Evolutionary conservation across 1,140 invertebrate genomes (phyloP).

Genomic region (Zophobas atratus): DNA sequence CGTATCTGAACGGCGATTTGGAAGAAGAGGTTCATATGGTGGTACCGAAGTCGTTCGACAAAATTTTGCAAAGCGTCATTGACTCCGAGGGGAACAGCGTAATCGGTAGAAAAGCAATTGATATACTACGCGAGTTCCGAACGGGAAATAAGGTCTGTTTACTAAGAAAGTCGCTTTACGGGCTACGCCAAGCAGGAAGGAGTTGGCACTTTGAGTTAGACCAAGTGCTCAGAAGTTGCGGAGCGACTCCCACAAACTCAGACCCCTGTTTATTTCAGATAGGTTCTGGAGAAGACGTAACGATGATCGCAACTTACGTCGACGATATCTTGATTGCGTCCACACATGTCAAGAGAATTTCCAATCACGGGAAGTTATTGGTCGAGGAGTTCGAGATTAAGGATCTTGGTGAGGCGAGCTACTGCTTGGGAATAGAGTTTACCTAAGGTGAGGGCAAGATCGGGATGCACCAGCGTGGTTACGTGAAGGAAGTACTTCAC

Average conservation of each 20-base stretch:
- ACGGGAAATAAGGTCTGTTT: neutral
- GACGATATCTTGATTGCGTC: too few relatives aligned
- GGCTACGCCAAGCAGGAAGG: neutral
- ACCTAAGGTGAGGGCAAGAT: neutral
- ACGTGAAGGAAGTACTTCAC: neutral
- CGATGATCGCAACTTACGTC: neutral
- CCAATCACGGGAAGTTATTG: too few relatives aligned
- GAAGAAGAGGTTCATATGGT: conserved; percentile 66
- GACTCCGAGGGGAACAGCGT: neutral
- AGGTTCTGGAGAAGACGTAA: neutral
- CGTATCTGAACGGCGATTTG: conserved; percentile 67
- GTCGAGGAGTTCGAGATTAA: too few relatives aligned
- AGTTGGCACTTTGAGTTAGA: neutral
- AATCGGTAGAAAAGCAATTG: too few relatives aligned
- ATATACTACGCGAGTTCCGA: too few relatives aligned
- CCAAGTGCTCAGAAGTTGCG: neutral
- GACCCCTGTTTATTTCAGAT: neutral
- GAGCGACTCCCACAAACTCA: neutral
- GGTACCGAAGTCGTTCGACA: conserved; percentile 56
- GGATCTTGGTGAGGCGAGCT: too few relatives aligned
- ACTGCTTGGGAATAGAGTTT: too few relatives aligned
- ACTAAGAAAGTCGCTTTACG: neutral
- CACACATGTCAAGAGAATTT: too few relatives aligned
- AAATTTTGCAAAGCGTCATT: conserved; percentile 16
- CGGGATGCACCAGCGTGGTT: neutral